Evolutionary conservation across 1,140 invertebrate species (phyloP), one percentile per base, ranked within the genome.

Genomic region (Protaetia brevitarsis): DNA sequence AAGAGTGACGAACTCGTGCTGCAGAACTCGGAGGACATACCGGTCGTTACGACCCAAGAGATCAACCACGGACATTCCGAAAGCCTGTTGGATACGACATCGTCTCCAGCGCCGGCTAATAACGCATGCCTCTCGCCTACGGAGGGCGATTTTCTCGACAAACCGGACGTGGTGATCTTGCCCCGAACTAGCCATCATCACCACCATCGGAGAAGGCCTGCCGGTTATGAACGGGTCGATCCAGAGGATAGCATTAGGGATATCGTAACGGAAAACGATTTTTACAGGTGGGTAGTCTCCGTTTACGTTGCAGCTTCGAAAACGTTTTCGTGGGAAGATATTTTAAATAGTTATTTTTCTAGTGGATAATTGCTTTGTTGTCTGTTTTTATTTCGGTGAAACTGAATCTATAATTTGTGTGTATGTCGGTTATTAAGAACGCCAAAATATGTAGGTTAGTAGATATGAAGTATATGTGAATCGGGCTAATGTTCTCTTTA

Each of bases 231-330:
- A 72, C 74, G 80, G 51, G 77, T 86, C 66, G 85, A 87, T 73
- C 86, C 86, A 10, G 85, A 86, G 69, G 84, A 87, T 71, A 86
- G 84, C 66, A 86, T 87, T 64, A 76, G 84, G 29, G 86, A 87
- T 71, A 87, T 87, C 68, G 81, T 87, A 41, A 84, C 83, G 2
- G 85, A 86, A 68, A 86, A 87, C 74, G 86, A 87, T 76, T 80
- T 87, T 65, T 87, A 86, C 74, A 84, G 83, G 86, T 86, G 67
- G 68, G 76, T 70, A 30, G 7, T 41, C 3, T 2, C 8, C 8
- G n/a, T 16, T 19, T 2, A n/a, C n/a, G n/a, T n/a, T n/a, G n/a
- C n/a, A n/a, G n/a, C n/a, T n/a, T n/a, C n/a, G n/a, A n/a, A n/a
- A n/a, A n/a, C n/a, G n/a, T n/a, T n/a, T n/a, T n/a, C n/a, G n/a